These are phyloP conservation scores for Papilio elwesi DNA, from an alignment of 2,888 invertebrate species.

Conservation along the genomic window DNA sequence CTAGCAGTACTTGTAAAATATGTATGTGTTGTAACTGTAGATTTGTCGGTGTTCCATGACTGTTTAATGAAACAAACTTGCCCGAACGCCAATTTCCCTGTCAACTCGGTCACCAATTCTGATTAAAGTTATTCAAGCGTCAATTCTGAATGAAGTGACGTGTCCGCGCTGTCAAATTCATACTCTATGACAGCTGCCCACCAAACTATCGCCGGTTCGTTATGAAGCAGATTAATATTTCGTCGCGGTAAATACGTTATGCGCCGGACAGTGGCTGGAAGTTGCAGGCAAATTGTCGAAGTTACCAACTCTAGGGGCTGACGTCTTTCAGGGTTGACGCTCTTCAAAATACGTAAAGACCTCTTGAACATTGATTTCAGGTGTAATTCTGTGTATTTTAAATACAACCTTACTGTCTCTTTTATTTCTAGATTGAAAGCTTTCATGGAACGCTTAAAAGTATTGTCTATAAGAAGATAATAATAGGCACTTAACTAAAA, in stretches of 20 bases:
- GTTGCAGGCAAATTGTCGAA: slow-evolving; percentile 78
- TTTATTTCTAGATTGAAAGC: too few relatives aligned
- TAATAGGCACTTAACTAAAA: too few relatives aligned
- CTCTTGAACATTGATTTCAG: neutral
- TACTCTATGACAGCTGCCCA: slow-evolving; percentile 60
- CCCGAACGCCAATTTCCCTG: slow-evolving; percentile 42
- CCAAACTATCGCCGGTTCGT: slow-evolving; percentile 74
- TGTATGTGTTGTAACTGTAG: too few relatives aligned
- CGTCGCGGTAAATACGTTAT: slow-evolving; percentile 81
- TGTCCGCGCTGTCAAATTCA: slow-evolving; percentile 47
- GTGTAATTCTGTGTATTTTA: slow-evolving; percentile 2
- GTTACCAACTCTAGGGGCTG: slow-evolving; percentile 73
- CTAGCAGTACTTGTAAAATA: neutral
- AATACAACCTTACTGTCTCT: neutral
- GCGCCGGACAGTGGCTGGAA: slow-evolving; percentile 72
- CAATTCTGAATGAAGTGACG: slow-evolving; percentile 42
- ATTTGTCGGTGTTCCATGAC: neutral
- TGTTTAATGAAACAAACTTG: slow-evolving; percentile 17
- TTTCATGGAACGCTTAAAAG: too few relatives aligned
- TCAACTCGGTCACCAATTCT: slow-evolving; percentile 46
- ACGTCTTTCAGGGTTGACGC: slow-evolving; percentile 52
- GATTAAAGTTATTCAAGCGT: slow-evolving; percentile 40
- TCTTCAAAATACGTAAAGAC: slow-evolving; percentile 45
- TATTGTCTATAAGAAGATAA: too few relatives aligned
- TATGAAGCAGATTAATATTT: slow-evolving; percentile 80